phyloP scores from a whole-genome alignment of 2,888 invertebrate genomes.

The Acanthosepion lycidas region DNA sequence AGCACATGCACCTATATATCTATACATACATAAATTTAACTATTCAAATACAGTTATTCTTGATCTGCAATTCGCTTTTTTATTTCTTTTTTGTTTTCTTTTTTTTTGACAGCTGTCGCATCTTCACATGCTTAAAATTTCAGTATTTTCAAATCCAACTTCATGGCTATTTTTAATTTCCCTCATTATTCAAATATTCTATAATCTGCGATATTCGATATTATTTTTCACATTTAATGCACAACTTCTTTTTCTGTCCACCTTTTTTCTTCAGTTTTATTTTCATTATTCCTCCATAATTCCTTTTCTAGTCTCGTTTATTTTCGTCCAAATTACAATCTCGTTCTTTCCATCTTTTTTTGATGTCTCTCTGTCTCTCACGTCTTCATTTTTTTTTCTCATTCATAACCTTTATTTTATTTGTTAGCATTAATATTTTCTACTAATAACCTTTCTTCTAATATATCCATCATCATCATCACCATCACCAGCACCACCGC shows the following conservation, averaged over 20 bases:
- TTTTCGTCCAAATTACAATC: neutral
- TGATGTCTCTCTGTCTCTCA: neutral
- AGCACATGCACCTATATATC: neutral
- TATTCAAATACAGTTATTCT: too few relatives aligned
- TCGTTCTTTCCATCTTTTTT: neutral
- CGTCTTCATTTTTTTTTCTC: neutral
- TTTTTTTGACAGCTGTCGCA: neutral
- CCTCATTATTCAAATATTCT: neutral
- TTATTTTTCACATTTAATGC: neutral
- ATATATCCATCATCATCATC: too few relatives aligned
- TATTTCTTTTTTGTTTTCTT: neutral
- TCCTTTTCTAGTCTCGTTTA: neutral
- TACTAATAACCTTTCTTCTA: too few relatives aligned
- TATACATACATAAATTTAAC: neutral
- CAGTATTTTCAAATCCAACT: neutral
- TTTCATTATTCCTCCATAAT: neutral
- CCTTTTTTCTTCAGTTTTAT: neutral
- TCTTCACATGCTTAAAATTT: neutral
- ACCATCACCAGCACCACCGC: too few relatives aligned
- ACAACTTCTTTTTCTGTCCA: neutral
- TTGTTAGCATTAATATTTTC: too few relatives aligned
- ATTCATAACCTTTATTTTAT: neutral
- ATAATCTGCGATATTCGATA: neutral
- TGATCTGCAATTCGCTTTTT: neutral
- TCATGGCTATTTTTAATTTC: constrained; percentile 33